Conservation (phyloP, 2,113 vertebrate species). For the Clupea harengus region DNA sequence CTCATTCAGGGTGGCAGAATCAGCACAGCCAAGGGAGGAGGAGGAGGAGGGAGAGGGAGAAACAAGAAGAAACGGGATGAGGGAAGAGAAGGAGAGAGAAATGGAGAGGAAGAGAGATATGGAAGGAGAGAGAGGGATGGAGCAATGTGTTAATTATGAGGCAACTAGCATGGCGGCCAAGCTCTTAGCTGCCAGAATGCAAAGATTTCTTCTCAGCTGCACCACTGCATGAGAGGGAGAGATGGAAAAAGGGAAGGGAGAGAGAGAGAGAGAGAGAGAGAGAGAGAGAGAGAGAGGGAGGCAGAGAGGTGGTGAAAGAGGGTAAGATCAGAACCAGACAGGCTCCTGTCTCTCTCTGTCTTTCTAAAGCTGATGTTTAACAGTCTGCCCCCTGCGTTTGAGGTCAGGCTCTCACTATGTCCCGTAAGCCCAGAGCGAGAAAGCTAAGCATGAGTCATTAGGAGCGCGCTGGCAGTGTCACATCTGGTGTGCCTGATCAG, state of each 20-base stretch:
- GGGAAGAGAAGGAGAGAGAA: not conserved
- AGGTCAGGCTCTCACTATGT: not conserved
- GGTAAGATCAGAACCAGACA: not conserved
- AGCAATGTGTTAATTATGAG: constrained; percentile 56
- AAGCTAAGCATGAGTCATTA: not conserved
- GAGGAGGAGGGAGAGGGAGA: not conserved
- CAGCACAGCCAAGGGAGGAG: not conserved
- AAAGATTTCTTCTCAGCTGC: not conserved
- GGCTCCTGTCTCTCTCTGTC: not conserved
- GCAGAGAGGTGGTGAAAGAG: not conserved
- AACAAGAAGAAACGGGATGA: not conserved
- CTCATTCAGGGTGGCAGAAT: constrained; percentile 15
- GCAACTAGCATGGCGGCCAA: not conserved
- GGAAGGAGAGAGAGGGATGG: not conserved
- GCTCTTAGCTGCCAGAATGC: constrained; percentile 31
- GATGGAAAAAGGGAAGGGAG: no score
- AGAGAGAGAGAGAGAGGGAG: not conserved
- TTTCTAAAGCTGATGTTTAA: not conserved
- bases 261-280: no score
- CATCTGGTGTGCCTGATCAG: not conserved
- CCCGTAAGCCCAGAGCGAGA: not conserved
- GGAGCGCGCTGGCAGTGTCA: not conserved
- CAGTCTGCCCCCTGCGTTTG: not conserved
- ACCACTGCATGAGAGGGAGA: not conserved
- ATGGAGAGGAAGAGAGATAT: not conserved